Evolutionary conservation across 2,888 invertebrate species (phyloP).

Genomic region (Dryocosmus kuriphilus): DNA sequence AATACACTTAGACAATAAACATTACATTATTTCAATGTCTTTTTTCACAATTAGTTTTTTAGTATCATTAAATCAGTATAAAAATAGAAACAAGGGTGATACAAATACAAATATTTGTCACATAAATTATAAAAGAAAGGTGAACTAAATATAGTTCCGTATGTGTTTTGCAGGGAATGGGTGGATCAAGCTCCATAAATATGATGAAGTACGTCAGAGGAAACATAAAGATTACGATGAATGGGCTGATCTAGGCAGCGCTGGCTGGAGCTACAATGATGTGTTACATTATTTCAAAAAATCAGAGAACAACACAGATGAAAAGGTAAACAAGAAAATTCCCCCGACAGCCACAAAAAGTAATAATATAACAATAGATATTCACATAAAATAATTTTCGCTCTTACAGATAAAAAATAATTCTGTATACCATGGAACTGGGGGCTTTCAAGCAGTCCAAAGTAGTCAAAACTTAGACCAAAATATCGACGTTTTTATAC

Average conservation of each 20-base stretch:
- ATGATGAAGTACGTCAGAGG: constrained; percentile 95
- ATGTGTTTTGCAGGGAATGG: constrained; percentile 82
- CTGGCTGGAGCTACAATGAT: constrained; percentile 92
- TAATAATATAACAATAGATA: neutral
- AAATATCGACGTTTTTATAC: constrained; percentile 88
- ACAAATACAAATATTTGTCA: neutral
- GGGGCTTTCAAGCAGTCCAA: constrained; percentile 88
- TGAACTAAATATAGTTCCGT: neutral
- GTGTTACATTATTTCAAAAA: constrained; percentile 93
- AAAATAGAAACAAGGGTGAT: too few relatives aligned
- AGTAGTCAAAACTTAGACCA: constrained; percentile 92
- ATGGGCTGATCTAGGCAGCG: constrained; percentile 92
- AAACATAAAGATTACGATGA: constrained; percentile 90
- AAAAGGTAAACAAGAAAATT: constrained; percentile 1
- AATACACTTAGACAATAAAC: too few relatives aligned
- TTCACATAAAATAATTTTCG: neutral
- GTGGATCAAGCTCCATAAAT: constrained; percentile 92
- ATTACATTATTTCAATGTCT: too few relatives aligned
- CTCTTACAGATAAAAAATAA: constrained; percentile 86
- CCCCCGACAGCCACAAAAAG: neutral
- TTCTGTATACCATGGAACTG: constrained; percentile 83
- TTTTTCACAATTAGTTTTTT: too few relatives aligned
- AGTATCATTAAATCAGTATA: too few relatives aligned
- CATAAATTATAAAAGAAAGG: neutral
- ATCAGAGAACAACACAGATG: constrained; percentile 91